Percentiles rank a stretch among this genome's conserved stretches.
These are phyloP conservation scores for Galleria mellonella DNA, from an alignment of 1,140 invertebrate species.

Conservation along the genomic window DNA sequence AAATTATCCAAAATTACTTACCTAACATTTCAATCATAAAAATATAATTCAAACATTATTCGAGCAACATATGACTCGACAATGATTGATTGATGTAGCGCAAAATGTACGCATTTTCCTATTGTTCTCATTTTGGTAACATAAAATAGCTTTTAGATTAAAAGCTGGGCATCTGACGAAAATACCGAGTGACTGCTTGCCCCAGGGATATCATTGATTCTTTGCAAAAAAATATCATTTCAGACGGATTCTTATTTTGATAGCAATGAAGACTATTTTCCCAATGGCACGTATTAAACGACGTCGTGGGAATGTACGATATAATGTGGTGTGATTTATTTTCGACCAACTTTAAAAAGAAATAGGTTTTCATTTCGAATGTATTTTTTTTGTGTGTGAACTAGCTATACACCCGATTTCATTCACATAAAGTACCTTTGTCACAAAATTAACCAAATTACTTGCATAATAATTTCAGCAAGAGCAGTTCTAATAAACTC, in stretches of 20 bases:
- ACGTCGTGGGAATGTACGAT: neutral
- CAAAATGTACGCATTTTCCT: neutral
- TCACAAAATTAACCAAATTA: too few species aligned
- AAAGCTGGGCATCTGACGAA: conserved; percentile 33
- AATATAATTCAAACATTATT: neutral
- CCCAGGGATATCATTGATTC: conserved; percentile 4
- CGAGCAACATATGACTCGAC: neutral
- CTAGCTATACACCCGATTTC: too few species aligned
- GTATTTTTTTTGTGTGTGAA: too few species aligned
- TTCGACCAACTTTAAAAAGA: neutral
- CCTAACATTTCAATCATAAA: neutral
- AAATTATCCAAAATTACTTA: neutral
- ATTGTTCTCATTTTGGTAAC: neutral
- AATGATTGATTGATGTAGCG: neutral
- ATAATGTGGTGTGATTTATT: neutral
- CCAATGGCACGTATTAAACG: neutral
- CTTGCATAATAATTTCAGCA: too few species aligned
- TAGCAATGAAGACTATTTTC: neutral
- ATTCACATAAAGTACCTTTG: too few species aligned
- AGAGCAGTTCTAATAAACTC: too few species aligned
- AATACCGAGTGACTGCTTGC: conserved; percentile 17
- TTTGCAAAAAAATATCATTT: neutral
- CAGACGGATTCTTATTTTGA: neutral
- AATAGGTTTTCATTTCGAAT: neutral
- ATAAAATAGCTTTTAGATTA: conserved; percentile 48